phyloP scores from a whole-genome alignment of 1,140 invertebrate genomes.

The Pteromalus puparum region DNA sequence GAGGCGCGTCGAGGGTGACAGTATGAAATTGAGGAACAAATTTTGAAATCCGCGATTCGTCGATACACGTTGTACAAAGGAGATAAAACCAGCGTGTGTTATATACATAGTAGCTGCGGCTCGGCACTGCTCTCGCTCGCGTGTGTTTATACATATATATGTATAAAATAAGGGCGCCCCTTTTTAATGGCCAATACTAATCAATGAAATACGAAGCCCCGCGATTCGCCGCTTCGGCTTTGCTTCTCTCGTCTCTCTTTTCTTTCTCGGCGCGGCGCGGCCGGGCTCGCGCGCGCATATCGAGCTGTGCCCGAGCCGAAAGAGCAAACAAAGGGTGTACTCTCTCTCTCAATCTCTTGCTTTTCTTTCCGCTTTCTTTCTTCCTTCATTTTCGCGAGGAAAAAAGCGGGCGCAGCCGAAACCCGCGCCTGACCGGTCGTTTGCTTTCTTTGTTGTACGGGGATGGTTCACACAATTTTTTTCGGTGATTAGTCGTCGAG shows the following conservation, averaged over 20 bases:
- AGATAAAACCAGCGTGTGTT: no score
- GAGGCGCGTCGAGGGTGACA: neutral
- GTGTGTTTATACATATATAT: no score
- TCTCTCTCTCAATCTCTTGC: neutral
- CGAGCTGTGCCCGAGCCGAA: neutral
- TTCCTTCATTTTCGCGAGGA: neutral
- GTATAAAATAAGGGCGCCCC: conserved; percentile 67
- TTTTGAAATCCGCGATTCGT: no score
- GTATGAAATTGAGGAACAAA: no score
- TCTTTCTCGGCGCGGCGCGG: neutral
- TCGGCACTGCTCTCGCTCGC: no score
- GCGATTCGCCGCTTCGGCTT: neutral
- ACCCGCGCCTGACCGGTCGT: neutral
- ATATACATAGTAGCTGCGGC: no score
- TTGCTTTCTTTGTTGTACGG: no score
- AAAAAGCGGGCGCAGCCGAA: neutral
- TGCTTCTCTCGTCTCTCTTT: neutral
- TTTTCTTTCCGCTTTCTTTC: neutral
- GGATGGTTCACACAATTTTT: no score
- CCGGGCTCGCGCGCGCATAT: no score
- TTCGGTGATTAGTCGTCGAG: neutral
- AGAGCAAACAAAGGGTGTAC: neutral
- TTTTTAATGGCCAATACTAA: conserved; percentile 74
- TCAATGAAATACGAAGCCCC: conserved; percentile 73
- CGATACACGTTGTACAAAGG: no score